These are phyloP conservation scores for Sakesphorus luctuosus DNA, from an alignment of 2,113 vertebrate species.

Conservation along the genomic window DNA sequence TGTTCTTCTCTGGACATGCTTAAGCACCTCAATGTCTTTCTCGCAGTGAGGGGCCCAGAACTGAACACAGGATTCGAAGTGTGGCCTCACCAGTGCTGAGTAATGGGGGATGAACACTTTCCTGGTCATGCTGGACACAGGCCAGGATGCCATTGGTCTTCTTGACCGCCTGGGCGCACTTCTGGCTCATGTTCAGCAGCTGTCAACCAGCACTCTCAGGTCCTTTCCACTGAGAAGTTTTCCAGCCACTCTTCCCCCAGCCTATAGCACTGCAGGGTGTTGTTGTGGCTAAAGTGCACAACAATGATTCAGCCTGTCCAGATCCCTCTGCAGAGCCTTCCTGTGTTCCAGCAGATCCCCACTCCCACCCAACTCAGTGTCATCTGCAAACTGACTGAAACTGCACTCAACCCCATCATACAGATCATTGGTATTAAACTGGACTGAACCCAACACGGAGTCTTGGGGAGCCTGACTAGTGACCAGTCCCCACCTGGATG, in stretches of 20 bases:
- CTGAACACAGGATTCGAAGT: not conserved
- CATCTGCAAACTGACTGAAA: not conserved
- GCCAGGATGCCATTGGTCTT: not conserved
- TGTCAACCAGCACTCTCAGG: too few species aligned
- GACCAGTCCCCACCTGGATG: not conserved
- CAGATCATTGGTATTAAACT: not conserved
- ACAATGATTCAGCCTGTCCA: not conserved
- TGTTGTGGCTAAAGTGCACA: not conserved
- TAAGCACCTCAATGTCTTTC: not conserved
- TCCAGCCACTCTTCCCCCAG: not conserved
- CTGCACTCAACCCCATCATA: not conserved
- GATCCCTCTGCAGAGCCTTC: not conserved
- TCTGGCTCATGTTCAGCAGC: not conserved
- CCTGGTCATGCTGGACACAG: not conserved
- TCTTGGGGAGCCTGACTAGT: not conserved
- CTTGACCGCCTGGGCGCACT: not conserved
- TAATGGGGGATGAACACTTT: not conserved
- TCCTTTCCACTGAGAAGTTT: too few species aligned
- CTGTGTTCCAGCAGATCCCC: not conserved
- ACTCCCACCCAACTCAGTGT: not conserved
- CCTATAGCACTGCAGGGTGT: not conserved
- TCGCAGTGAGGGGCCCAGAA: not conserved
- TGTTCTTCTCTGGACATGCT: not conserved
- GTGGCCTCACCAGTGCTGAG: not conserved
- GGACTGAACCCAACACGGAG: too few species aligned